A percentile compares a stretch with the other conserved stretches of the same genome.
These are phyloP conservation scores for Opisthograptis luteolata DNA, from an alignment of 2,888 invertebrate species.

Conservation along the genomic window DNA sequence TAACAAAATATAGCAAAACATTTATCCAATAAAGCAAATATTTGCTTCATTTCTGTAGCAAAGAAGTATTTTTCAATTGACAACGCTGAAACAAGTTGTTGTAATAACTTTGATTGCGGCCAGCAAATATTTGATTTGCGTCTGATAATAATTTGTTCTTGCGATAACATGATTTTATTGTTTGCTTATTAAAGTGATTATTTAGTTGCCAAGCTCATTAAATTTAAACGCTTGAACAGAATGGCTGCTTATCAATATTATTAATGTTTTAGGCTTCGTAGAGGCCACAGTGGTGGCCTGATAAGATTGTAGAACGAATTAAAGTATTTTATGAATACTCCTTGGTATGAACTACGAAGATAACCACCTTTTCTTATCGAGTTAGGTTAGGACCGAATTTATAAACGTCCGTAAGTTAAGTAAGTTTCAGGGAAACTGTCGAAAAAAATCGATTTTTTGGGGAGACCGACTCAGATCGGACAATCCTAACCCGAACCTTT, in stretches of 20 bases:
- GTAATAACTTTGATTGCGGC: slow-evolving; percentile 8
- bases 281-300: slow-evolving; percentile 16
- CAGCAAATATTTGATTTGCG: slow-evolving; percentile 22
- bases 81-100: not conserved
- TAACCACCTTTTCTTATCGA: too few relatives aligned
- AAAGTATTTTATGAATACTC: too few relatives aligned
- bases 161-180: slow-evolving; percentile 31
- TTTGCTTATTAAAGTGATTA: slow-evolving; percentile 6
- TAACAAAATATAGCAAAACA: not conserved
- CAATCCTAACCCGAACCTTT: too few relatives aligned
- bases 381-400: too few relatives aligned
- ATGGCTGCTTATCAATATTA: slow-evolving; percentile 15
- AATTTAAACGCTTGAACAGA: slow-evolving; percentile 14
- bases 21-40: not conserved
- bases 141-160: slow-evolving; percentile 25
- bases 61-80: not conserved
- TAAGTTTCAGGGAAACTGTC: too few relatives aligned
- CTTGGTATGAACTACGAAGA: too few relatives aligned
- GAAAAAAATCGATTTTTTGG: too few relatives aligned
- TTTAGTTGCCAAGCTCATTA: slow-evolving; percentile 17
- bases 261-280: too few relatives aligned
- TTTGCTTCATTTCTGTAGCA: not conserved
- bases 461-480: too few relatives aligned
- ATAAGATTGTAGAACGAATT: too few relatives aligned
- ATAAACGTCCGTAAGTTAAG: too few relatives aligned